Conservation (phyloP, 2,113 vertebrate genomes). For the Platysternon megacephalum region DNA sequence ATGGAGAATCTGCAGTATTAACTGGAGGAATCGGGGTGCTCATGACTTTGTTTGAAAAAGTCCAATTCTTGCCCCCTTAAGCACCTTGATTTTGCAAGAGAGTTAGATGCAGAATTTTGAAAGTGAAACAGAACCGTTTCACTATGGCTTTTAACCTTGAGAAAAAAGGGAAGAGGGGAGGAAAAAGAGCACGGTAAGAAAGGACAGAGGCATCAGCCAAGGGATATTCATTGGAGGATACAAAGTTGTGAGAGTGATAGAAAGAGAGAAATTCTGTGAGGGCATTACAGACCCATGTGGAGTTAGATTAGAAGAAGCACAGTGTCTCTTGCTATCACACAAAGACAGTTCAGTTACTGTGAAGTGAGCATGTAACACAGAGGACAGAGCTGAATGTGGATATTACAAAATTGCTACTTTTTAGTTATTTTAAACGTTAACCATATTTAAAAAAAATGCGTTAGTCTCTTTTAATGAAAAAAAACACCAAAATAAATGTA, state of each 20-base stretch:
- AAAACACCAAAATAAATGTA: too few relatives aligned
- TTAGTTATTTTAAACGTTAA: too few relatives aligned
- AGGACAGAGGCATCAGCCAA: conserved; percentile 60
- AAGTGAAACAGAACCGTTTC: conserved; percentile 62
- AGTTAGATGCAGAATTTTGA: conserved; percentile 45
- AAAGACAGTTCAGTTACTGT: too few relatives aligned
- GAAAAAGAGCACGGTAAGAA: conserved; percentile 51
- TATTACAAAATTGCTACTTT: too few relatives aligned
- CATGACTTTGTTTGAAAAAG: not conserved
- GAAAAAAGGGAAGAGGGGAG: conserved; percentile 57
- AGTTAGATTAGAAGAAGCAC: not conserved
- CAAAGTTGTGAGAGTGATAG: conserved; percentile 56
- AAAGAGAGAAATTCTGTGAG: conserved; percentile 67
- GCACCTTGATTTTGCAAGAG: conserved; percentile 58
- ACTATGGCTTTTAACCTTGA: conserved; percentile 40
- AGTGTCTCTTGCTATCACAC: too few relatives aligned
- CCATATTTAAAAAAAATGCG: too few relatives aligned
- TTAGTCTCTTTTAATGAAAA: too few relatives aligned
- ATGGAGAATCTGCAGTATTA: not conserved
- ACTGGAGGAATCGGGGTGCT: not conserved
- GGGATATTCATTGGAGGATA: conserved; percentile 18
- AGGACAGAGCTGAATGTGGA: too few relatives aligned
- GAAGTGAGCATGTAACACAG: too few relatives aligned
- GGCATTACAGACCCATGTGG: conserved; percentile 62
- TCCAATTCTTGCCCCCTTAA: conserved; percentile 41